Conservation (phyloP, 2,888 invertebrate species). For the Palloptera scutellata region DNA sequence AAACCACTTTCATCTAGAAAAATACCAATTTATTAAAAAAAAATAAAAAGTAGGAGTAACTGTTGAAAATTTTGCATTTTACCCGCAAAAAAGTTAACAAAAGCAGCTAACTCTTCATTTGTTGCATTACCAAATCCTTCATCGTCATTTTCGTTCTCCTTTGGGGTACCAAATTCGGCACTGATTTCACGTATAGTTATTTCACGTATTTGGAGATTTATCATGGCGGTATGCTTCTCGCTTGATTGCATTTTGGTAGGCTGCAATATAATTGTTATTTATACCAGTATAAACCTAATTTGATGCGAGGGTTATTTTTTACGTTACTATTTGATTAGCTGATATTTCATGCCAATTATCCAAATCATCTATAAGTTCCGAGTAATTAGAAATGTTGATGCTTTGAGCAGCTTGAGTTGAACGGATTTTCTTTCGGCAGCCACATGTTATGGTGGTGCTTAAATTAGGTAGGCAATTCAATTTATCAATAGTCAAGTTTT, state of each 20-base stretch:
- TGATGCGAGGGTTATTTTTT: not conserved
- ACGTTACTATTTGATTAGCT: not conserved
- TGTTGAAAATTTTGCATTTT: not conserved
- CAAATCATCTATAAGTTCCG: slow-evolving; percentile 20
- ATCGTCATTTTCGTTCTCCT: slow-evolving; percentile 34
- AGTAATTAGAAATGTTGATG: not conserved
- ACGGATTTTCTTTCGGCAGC: not conserved
- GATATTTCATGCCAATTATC: slow-evolving; percentile 21
- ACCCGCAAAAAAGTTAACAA: slow-evolving; percentile 38
- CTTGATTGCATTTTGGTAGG: too few species aligned
- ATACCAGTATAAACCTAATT: too few species aligned
- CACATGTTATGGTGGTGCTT: not conserved
- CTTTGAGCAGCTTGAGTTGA: not conserved
- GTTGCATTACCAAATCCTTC: slow-evolving; percentile 45
- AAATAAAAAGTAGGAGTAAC: too few species aligned
- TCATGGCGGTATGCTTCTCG: too few species aligned
- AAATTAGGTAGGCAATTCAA: not conserved
- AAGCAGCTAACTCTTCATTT: slow-evolving; percentile 38
- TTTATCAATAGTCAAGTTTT: not conserved
- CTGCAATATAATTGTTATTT: too few species aligned
- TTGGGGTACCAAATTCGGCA: slow-evolving; percentile 28
- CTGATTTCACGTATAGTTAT: slow-evolving; percentile 46
- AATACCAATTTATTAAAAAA: too few species aligned
- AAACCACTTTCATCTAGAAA: too few species aligned
- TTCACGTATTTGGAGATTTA: slow-evolving; percentile 35